phyloP scores from a whole-genome alignment of 2,113 vertebrate genomes.

The Hippocampus abdominalis region DNA sequence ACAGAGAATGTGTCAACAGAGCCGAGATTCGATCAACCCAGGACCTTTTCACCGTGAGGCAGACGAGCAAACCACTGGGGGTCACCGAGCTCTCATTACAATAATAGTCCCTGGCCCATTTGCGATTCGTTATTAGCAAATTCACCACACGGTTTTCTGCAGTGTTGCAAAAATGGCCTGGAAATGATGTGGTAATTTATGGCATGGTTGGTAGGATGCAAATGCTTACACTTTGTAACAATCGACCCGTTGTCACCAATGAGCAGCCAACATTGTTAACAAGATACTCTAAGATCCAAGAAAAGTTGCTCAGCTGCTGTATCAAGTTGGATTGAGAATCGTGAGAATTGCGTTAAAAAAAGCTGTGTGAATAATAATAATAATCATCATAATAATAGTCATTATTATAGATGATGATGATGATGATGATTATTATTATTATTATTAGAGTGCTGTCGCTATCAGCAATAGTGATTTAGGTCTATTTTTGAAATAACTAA shows the following conservation, averaged over 20 bases:
- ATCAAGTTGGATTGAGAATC: background rate
- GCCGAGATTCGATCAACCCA: background rate
- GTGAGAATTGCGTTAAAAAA: too few relatives aligned
- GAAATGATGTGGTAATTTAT: too few relatives aligned
- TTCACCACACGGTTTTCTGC: too few relatives aligned
- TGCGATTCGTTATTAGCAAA: too few relatives aligned
- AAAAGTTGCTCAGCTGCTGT: background rate
- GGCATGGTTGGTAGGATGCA: too few relatives aligned
- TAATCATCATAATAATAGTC: too few relatives aligned
- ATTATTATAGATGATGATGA: too few relatives aligned
- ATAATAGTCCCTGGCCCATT: too few relatives aligned
- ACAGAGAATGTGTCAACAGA: background rate
- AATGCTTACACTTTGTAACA: too few relatives aligned
- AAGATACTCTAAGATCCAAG: background rate
- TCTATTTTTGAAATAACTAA: background rate
- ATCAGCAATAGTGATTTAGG: background rate
- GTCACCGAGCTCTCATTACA: too few relatives aligned
- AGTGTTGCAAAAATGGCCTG: background rate
- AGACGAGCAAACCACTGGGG: background rate
- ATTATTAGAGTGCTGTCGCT: background rate
- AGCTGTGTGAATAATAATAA: too few relatives aligned
- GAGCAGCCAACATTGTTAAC: background rate
- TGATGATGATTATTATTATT: too few relatives aligned
- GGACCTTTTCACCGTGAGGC: background rate
- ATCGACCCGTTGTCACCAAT: background rate